A percentile compares a stretch with the other conserved stretches of the same genome.
phyloP scores from a whole-genome alignment of 2,797 vertebrate genomes.

The Nyctibius grandis region DNA sequence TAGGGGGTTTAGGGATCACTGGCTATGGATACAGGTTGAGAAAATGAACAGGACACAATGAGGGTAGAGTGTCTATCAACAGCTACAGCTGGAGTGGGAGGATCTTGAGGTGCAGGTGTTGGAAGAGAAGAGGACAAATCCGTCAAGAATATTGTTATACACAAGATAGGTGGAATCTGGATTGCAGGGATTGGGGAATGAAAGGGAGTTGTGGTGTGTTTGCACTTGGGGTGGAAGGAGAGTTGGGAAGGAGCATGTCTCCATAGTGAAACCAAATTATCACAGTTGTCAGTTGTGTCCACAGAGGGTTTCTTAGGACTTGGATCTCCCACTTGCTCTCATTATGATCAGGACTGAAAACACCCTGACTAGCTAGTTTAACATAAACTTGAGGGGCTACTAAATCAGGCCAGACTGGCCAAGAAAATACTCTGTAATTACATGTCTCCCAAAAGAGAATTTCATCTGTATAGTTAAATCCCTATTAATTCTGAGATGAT shows the following conservation, averaged over 20 bases:
- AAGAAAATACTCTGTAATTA: not conserved
- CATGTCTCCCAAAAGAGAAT: not conserved
- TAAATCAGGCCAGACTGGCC: not conserved
- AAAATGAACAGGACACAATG: not conserved
- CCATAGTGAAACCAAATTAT: not conserved
- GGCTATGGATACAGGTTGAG: not conserved
- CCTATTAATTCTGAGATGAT: not conserved
- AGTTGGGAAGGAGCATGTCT: not conserved
- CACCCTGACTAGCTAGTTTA: not conserved
- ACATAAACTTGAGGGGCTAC: not conserved
- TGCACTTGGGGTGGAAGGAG: not conserved
- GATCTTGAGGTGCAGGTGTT: not conserved
- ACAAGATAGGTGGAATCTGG: not conserved
- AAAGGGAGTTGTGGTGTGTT: not conserved
- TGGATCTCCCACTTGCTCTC: not conserved
- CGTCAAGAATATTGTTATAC: not conserved
- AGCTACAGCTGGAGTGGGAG: not conserved
- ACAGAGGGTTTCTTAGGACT: not conserved
- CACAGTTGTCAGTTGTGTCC: not conserved
- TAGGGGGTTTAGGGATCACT: not conserved
- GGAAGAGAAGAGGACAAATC: not conserved
- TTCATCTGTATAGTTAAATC: not conserved
- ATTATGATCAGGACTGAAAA: not conserved
- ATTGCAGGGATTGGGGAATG: not conserved
- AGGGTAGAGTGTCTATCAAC: not conserved